A percentile compares a stretch with the other conserved stretches of the same genome.
Evolutionary conservation across 2,888 invertebrate species (phyloP).

Genomic region (Phoenoteleia sp.): DNA sequence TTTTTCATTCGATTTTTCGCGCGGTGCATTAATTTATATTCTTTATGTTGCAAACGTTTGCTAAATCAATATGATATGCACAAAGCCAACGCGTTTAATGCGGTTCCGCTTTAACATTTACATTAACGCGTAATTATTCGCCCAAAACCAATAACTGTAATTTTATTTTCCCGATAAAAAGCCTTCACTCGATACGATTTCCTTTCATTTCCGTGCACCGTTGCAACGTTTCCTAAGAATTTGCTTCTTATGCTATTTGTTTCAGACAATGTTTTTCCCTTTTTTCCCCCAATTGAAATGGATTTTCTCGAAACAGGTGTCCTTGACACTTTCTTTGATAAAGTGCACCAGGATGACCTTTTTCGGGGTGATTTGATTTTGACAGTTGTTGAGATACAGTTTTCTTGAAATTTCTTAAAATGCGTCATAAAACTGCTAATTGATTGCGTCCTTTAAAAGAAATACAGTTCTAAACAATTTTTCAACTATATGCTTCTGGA

Average conservation of each 20-base stretch:
- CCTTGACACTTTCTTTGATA: slow-evolving; percentile 20
- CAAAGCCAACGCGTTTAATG: no score
- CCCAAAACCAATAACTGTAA: background rate
- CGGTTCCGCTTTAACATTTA: no score
- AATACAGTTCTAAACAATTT: no score
- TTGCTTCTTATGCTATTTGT: slow-evolving; percentile 18
- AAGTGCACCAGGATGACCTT: background rate
- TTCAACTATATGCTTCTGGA: no score
- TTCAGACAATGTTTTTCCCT: slow-evolving; percentile 11
- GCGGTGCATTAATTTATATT: no score
- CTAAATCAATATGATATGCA: no score
- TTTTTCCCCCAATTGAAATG: slow-evolving; percentile 11
- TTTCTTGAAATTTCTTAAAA: background rate
- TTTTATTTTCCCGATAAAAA: slow-evolving; percentile 6
- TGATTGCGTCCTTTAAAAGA: no score
- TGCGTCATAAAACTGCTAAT: no score
- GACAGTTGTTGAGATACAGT: background rate
- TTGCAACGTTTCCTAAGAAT: background rate
- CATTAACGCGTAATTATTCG: background rate
- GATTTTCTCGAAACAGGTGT: slow-evolving; percentile 5
- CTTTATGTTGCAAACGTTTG: no score
- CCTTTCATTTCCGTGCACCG: slow-evolving; percentile 36
- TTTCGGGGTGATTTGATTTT: background rate
- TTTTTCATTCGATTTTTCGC: no score
- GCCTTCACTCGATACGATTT: slow-evolving; percentile 9